Conservation (phyloP, 2,888 invertebrate species). For the Platycheirus rosarum region DNA sequence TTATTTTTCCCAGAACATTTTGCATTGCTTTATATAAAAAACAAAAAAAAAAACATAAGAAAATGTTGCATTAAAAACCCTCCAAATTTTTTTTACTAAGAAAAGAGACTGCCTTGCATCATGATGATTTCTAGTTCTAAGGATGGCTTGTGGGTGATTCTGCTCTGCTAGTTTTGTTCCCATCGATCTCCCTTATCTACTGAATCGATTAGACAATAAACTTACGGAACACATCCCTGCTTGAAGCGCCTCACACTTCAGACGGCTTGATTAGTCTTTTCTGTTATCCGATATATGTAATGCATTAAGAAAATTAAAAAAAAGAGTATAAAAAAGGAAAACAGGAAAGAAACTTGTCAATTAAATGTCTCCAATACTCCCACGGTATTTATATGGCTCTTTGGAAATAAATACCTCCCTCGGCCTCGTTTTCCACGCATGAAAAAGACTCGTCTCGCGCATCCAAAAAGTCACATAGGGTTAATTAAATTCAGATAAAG, state of each 20-base stretch:
- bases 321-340: constrained; percentile 20
- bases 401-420: constrained; percentile 19
- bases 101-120: too few species aligned
- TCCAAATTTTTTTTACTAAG: too few species aligned
- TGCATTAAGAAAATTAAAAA: background rate
- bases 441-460: constrained; percentile 25
- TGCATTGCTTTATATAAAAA: too few species aligned
- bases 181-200: background rate
- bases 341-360: constrained; percentile 47
- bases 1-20: too few species aligned
- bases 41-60: too few species aligned
- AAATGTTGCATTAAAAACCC: too few species aligned
- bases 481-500: constrained; percentile 72
- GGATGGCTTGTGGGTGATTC: too few species aligned
- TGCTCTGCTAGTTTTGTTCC: background rate
- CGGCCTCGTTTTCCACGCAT: constrained; percentile 38
- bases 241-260: background rate
- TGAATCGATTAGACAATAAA: constrained; percentile 17
- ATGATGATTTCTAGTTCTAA: too few species aligned
- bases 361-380: constrained; percentile 53
- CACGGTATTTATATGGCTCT: constrained; percentile 43
- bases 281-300: constrained; percentile 8
- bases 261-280: background rate
- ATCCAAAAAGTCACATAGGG: constrained; percentile 54
- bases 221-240: background rate